phyloP scores from a whole-genome alignment of 2,113 vertebrate genomes.

The Paramormyrops kingsleyae region DNA sequence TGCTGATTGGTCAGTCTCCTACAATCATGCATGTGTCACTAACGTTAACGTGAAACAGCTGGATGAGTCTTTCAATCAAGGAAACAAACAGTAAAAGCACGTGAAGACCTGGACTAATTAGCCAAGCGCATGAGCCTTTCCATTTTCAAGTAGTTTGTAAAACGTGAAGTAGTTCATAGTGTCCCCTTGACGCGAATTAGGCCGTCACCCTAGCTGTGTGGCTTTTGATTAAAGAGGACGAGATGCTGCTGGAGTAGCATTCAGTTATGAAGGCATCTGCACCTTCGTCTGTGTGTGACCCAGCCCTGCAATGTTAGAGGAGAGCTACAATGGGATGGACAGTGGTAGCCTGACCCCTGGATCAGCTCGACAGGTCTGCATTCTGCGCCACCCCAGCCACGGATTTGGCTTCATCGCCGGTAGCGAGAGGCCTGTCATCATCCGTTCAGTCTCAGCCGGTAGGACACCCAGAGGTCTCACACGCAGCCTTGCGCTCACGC shows the following conservation, averaged over 20 bases:
- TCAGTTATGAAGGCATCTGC: conserved; percentile 9
- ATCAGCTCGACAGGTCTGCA: conserved; percentile 81
- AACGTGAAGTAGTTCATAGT: no score
- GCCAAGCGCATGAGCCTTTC: no score
- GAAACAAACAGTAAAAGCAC: no score
- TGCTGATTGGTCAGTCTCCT: no score
- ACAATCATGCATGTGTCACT: no score
- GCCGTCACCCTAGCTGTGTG: not conserved
- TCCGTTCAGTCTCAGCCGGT: conserved; percentile 89
- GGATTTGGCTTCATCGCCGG: conserved; percentile 94
- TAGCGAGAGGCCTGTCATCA: conserved; percentile 87
- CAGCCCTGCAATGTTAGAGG: conserved; percentile 90
- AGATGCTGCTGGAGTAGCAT: not conserved
- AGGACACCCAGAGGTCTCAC: conserved; percentile 26
- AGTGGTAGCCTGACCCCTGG: conserved; percentile 85
- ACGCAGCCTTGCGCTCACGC: not conserved
- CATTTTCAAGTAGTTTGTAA: no score
- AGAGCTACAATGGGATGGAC: conserved; percentile 85
- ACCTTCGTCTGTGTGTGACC: conserved; percentile 9
- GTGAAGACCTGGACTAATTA: no score
- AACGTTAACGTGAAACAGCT: no score
- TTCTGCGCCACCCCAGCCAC: conserved; percentile 77
- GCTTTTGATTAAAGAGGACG: not conserved
- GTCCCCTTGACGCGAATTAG: no score
- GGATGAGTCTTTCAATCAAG: no score